Evolutionary conservation across 1,140 invertebrate species (phyloP).

Genomic region (Papilio machaon): DNA sequence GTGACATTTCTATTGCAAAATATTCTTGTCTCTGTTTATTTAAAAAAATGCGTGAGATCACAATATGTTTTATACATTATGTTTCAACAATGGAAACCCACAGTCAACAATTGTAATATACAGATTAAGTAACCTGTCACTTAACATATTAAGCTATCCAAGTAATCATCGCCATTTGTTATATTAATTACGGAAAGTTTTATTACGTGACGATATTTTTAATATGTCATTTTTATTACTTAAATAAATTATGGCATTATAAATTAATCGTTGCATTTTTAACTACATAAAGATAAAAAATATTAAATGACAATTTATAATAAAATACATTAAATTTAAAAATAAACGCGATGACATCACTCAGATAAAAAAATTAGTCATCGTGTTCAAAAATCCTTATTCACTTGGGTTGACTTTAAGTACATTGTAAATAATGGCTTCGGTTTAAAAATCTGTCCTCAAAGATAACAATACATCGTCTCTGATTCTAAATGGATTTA

Average conservation of each 20-base stretch:
- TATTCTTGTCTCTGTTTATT: too few species aligned
- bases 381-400: not conserved
- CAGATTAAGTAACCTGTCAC: not conserved
- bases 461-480: not conserved
- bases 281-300: not conserved
- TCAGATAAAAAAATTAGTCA: not conserved
- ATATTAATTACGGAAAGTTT: not conserved
- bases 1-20: too few species aligned
- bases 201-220: not conserved
- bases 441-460: conserved; percentile 4
- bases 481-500: conserved; percentile 6
- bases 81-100: too few species aligned
- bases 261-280: not conserved
- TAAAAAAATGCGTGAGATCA: too few species aligned
- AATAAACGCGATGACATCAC: not conserved
- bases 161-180: conserved; percentile 9
- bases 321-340: not conserved
- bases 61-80: too few species aligned
- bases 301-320: not conserved
- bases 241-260: not conserved
- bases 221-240: not conserved
- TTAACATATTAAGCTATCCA: not conserved
- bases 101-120: too few species aligned
- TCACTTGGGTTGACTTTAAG: conserved; percentile 20
- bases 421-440: conserved; percentile 25